Evolutionary conservation across 2,888 invertebrate species (phyloP).

Genomic region (Belgica antarctica): DNA sequence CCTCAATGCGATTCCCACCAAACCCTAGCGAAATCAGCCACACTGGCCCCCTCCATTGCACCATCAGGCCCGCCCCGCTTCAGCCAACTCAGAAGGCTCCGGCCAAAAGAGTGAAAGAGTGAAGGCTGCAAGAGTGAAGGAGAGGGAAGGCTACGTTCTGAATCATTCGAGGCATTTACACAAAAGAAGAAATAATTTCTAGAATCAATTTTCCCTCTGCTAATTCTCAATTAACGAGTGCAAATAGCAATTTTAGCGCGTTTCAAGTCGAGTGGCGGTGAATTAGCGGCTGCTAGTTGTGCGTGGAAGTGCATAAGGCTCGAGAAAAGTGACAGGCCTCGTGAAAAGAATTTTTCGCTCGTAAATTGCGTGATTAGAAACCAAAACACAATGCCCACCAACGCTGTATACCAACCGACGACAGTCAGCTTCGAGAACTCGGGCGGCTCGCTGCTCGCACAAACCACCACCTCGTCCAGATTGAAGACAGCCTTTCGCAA

Average conservation of each 20-base stretch:
- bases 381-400: slow-evolving; percentile 60
- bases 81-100: too few relatives aligned
- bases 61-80: too few relatives aligned
- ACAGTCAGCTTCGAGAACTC: slow-evolving; percentile 70
- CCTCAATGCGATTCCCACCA: too few relatives aligned
- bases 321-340: not conserved
- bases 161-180: too few relatives aligned
- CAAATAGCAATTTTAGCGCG: not conserved
- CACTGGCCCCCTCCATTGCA: too few relatives aligned
- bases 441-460: slow-evolving; percentile 53
- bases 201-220: not conserved
- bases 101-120: too few relatives aligned
- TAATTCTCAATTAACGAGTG: not conserved
- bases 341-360: not conserved
- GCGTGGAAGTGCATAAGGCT: not conserved
- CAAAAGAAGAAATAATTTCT: too few relatives aligned
- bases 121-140: too few relatives aligned
- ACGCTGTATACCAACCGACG: slow-evolving; percentile 74
- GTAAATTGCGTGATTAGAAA: slow-evolving; percentile 8
- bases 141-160: too few relatives aligned
- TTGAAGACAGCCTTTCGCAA: slow-evolving; percentile 49
- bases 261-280: not conserved
- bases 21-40: too few relatives aligned
- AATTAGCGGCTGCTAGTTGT: not conserved
- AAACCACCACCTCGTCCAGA: slow-evolving; percentile 50